Evolutionary conservation across 2,888 invertebrate species (phyloP).

Genomic region (Scaptomyza flava): DNA sequence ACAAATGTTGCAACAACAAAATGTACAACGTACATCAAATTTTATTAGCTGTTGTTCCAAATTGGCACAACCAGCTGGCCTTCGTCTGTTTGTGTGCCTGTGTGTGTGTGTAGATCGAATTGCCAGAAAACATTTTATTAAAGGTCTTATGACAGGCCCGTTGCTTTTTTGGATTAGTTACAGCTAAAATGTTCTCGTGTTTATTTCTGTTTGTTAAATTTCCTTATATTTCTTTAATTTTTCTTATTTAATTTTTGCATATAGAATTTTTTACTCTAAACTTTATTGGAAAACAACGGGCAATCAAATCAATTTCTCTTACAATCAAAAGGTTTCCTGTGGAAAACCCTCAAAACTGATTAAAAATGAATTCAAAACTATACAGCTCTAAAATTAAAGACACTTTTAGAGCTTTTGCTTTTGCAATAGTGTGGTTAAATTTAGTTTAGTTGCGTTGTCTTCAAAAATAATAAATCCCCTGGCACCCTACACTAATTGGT

Average conservation of each 20-base stretch:
- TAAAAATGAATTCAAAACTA: not conserved
- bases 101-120: slow-evolving; percentile 13
- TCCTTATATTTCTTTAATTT: slow-evolving; percentile 10
- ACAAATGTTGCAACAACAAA: slow-evolving; percentile 23
- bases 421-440: not conserved
- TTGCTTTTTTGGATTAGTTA: not conserved
- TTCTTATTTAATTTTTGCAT: not conserved
- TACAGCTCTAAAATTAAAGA: not conserved
- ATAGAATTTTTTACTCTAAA: not conserved
- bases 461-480: not conserved
- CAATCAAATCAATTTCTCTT: not conserved
- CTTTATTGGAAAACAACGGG: not conserved
- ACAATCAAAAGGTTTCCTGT: not conserved
- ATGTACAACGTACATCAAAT: slow-evolving; percentile 23
- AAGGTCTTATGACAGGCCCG: slow-evolving; percentile 9
- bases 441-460: slow-evolving; percentile 4
- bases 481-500: slow-evolving; percentile 9
- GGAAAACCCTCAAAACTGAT: not conserved
- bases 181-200: slow-evolving; percentile 1
- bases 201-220: slow-evolving; percentile 20
- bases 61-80: slow-evolving; percentile 33
- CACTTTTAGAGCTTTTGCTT: slow-evolving; percentile 6
- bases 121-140: slow-evolving; percentile 14
- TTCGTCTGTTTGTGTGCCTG: not conserved
- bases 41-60: slow-evolving; percentile 52